Evolutionary conservation across 2,797 vertebrate genomes (phyloP).

Genomic region (Etheostoma perlongum): DNA sequence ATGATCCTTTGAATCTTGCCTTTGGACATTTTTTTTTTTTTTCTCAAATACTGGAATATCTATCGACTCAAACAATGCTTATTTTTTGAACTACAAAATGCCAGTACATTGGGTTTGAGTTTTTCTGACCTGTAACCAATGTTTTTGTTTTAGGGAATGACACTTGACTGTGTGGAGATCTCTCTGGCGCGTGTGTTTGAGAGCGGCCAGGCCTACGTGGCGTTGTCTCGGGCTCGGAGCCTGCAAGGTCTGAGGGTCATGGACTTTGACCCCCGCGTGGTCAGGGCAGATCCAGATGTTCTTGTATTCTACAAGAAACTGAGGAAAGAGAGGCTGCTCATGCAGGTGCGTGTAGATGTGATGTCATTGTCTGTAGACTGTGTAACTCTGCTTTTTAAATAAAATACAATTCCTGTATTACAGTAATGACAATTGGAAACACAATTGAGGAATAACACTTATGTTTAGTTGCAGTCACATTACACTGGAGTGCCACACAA

Average conservation of each 20-base stretch:
- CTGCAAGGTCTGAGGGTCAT: slow-evolving; percentile 93
- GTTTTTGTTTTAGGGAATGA: slow-evolving; percentile 90
- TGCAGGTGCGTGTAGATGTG: slow-evolving; percentile 80
- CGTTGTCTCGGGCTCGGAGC: slow-evolving; percentile 92
- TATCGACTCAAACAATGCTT: not conserved
- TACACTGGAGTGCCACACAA: not conserved
- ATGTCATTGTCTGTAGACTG: not conserved
- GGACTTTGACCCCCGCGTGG: slow-evolving; percentile 92
- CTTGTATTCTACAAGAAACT: slow-evolving; percentile 90
- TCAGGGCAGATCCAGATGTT: slow-evolving; percentile 90
- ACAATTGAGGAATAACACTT: not conserved
- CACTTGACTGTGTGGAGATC: slow-evolving; percentile 96
- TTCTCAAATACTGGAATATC: not conserved
- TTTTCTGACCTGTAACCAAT: not conserved
- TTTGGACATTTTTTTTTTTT: not conserved
- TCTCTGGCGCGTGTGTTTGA: slow-evolving; percentile 96
- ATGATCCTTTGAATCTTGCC: not conserved
- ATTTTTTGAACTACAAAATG: not conserved
- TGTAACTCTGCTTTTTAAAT: not conserved
- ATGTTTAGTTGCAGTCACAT: too few species aligned
- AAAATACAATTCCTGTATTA: not conserved
- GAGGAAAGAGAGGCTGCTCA: slow-evolving; percentile 82
- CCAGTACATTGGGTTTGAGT: not conserved
- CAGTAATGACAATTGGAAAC: not conserved
- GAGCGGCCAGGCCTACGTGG: slow-evolving; percentile 95